phyloP scores from a whole-genome alignment of 92 coral and sea anemone genomes.

The Anthopleura xanthogrammica region DNA sequence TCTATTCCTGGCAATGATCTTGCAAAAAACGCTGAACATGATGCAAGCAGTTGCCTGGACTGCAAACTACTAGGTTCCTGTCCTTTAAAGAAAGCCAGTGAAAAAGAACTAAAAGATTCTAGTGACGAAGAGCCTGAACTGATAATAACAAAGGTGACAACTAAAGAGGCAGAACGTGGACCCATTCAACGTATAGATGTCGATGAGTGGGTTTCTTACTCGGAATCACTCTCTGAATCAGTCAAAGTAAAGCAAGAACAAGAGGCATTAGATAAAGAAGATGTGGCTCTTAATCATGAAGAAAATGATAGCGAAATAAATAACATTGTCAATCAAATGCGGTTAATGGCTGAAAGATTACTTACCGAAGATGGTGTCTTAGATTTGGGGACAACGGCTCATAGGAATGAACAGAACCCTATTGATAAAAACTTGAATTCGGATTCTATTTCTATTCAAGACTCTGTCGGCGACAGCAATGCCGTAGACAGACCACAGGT shows the following conservation, averaged over 20 bases:
- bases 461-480: neutral
- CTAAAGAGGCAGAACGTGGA: slow-evolving; percentile 27
- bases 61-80: slow-evolving; percentile 21
- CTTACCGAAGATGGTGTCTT: neutral
- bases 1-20: neutral
- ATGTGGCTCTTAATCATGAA: neutral
- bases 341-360: neutral
- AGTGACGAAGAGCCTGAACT: slow-evolving; percentile 17
- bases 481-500: neutral
- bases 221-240: neutral
- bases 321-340: slow-evolving; percentile 5
- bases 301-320: neutral
- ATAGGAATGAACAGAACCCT: neutral
- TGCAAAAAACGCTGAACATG: neutral
- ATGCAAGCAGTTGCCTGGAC: slow-evolving; percentile 1
- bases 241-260: slow-evolving; percentile 30
- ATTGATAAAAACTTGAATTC: neutral
- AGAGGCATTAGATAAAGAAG: slow-evolving; percentile 11
- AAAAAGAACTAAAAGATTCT: neutral
- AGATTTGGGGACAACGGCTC: neutral
- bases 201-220: slow-evolving; percentile 19
- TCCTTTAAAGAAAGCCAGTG: slow-evolving; percentile 6
- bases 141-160: slow-evolving; percentile 26
- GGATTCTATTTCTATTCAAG: neutral
- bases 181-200: slow-evolving; percentile 33